Evolutionary conservation across 2,797 vertebrate species (phyloP).

Genomic region (Pseudochirops cupreus): DNA sequence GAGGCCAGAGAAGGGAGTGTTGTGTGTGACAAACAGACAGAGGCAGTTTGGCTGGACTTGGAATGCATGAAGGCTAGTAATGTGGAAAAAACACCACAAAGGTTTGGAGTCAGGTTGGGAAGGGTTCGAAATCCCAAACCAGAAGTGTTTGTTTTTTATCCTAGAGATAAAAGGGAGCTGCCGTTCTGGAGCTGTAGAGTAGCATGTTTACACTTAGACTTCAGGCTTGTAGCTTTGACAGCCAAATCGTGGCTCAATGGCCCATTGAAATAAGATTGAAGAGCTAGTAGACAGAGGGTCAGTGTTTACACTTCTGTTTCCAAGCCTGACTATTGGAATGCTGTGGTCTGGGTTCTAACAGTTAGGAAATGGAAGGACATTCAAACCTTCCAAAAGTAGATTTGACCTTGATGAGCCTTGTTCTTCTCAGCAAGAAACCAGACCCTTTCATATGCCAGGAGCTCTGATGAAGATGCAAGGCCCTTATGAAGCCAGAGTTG

Average conservation of each 20-base stretch:
- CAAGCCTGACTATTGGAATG: not conserved
- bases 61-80: too few relatives aligned
- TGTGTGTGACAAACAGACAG: not conserved
- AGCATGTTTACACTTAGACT: not conserved
- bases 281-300: not conserved
- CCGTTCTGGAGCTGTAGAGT: not conserved
- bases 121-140: not conserved
- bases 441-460: not conserved
- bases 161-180: not conserved
- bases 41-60: not conserved
- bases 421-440: not conserved
- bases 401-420: not conserved
- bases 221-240: not conserved
- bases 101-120: not conserved
- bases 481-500: not conserved
- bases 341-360: not conserved
- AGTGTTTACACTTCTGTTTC: not conserved
- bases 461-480: constrained; percentile 6
- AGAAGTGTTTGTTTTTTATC: rapidly evolving
- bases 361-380: not conserved
- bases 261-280: not conserved
- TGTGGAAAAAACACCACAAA: not conserved
- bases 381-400: not conserved
- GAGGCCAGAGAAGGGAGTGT: not conserved
- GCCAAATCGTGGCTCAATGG: not conserved